Evolutionary conservation across 2,113 vertebrate species (phyloP).

Genomic region (Petaurus breviceps): DNA sequence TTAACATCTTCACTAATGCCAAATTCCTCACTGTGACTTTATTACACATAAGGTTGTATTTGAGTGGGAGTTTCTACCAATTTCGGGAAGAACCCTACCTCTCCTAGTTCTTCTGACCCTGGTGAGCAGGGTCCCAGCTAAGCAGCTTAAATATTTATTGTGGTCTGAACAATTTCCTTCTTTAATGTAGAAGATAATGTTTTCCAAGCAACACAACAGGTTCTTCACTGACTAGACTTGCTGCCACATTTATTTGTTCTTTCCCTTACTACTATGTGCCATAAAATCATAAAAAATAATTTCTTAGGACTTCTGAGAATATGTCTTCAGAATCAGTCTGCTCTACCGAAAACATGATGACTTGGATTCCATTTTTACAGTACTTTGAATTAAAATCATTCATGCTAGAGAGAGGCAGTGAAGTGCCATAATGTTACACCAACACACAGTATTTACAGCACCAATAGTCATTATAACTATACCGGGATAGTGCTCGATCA

Average conservation of each 20-base stretch:
- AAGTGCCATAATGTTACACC: not conserved
- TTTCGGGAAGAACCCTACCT: not conserved
- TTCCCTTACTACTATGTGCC: not conserved
- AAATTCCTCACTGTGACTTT: not conserved
- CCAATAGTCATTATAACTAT: too few relatives aligned
- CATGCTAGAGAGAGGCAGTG: not conserved
- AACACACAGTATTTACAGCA: too few relatives aligned
- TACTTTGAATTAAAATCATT: not conserved
- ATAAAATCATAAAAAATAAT: not conserved
- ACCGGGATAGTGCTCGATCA: too few relatives aligned
- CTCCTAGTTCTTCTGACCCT: not conserved
- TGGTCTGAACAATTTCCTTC: not conserved
- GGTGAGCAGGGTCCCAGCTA: not conserved
- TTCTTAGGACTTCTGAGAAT: not conserved
- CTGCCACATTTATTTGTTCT: not conserved
- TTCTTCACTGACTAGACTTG: not conserved
- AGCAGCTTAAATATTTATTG: not conserved
- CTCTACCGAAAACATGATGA: not conserved
- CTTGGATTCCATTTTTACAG: not conserved
- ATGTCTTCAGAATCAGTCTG: not conserved
- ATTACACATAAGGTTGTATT: not conserved
- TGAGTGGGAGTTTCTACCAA: not conserved
- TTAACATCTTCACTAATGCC: not conserved
- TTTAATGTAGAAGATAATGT: not conserved
- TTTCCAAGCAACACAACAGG: not conserved